These are phyloP conservation scores for Harpalus rubripes DNA, from an alignment of 2,888 invertebrate genomes.

Conservation along the genomic window DNA sequence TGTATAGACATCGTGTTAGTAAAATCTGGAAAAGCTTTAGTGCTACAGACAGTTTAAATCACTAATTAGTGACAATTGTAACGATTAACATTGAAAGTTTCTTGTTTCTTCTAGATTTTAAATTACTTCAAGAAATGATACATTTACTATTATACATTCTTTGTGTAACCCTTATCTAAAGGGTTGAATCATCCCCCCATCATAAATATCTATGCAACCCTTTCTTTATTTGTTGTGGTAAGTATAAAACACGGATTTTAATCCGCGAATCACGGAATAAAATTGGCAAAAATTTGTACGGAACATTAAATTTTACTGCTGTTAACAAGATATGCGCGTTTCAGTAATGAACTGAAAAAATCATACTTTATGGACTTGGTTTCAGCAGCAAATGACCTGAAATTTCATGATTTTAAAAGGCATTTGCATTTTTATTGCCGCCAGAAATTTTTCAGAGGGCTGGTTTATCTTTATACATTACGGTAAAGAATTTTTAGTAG, in stretches of 20 bases:
- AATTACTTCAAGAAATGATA: no score
- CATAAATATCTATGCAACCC: conserved; percentile 26
- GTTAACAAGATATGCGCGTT: conserved; percentile 44
- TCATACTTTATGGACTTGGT: conserved; percentile 47
- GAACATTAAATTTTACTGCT: conserved; percentile 64
- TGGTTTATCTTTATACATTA: neutral
- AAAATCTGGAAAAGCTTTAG: no score
- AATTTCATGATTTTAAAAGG: conserved; percentile 34
- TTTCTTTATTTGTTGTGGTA: conserved; percentile 52
- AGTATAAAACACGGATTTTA: conserved; percentile 58
- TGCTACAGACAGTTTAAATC: no score
- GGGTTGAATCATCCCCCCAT: no score
- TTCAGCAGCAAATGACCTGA: conserved; percentile 48
- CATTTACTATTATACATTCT: no score
- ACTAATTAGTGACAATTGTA: no score
- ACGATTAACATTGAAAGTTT: no score
- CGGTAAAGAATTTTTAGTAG: neutral
- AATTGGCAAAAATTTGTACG: conserved; percentile 66
- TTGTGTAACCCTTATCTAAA: no score
- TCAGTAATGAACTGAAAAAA: conserved; percentile 57
- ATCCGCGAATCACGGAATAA: conserved; percentile 57
- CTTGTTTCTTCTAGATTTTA: no score
- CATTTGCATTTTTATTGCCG: conserved; percentile 59
- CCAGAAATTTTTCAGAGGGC: conserved; percentile 2
- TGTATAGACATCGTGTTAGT: no score